A percentile compares a stretch with the other conserved stretches of the same genome.
phyloP scores from a whole-genome alignment of 2,113 vertebrate genomes.

The Mionectes macconnelli region DNA sequence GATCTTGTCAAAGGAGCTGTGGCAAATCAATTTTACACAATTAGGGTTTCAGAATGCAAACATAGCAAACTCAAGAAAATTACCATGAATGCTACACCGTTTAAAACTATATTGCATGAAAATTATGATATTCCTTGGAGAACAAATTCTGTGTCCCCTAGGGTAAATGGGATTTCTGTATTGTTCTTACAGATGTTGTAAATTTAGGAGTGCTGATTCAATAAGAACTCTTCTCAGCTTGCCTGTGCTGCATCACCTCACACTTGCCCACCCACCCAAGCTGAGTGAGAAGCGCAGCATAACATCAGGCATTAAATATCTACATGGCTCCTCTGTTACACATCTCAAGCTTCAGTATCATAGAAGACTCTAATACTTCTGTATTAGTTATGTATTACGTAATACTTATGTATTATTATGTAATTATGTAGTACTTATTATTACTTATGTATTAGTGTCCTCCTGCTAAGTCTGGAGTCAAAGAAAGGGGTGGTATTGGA shows the following conservation, averaged over 20 bases:
- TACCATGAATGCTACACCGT: not conserved
- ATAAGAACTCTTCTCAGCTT: not conserved
- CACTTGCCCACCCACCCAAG: not conserved
- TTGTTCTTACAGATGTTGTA: not conserved
- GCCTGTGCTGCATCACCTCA: not conserved
- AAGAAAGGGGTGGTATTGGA: not conserved
- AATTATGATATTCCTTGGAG: not conserved
- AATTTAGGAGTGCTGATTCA: not conserved
- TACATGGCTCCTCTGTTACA: not conserved
- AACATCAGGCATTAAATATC: accelerated
- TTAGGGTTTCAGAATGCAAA: not conserved
- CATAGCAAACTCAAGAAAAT: not conserved
- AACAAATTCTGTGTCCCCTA: not conserved
- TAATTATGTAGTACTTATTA: no score
- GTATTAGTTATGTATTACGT: no score
- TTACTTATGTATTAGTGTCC: not conserved
- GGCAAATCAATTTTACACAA: not conserved
- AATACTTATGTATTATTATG: not conserved
- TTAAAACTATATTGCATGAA: not conserved
- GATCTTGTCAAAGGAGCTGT: not conserved
- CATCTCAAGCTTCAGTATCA: not conserved
- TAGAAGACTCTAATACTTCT: not conserved
- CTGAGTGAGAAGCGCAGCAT: not conserved
- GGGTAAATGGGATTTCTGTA: not conserved
- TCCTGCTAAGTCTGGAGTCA: not conserved